Evolutionary conservation across 2,797 vertebrate genomes (phyloP), one percentile per base, ranked within the genome.

Genomic region (Nothura maculosa): DNA sequence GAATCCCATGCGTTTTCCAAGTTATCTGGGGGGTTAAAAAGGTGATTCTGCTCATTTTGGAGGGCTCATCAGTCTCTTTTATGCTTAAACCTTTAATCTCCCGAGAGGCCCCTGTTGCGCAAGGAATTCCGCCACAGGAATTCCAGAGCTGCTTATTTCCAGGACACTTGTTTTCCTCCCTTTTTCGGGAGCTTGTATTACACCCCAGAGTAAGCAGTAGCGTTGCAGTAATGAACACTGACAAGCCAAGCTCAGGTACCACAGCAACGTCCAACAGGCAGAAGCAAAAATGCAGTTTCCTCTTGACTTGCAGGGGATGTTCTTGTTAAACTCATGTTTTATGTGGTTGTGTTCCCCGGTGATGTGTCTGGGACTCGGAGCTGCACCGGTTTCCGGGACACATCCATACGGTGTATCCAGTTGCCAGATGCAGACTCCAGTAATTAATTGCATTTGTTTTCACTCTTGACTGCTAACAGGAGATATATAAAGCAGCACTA

Each of bases 391-490:
- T 63, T 63, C 66, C 36, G 9, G 50, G 50, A 38, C 54, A 6
- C 3, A 2, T 16, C 9, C 36, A 16, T 20, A 12, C 48, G 28
- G 14, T 60, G 34, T 52, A 55, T 68, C 76, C 28, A 0, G 61
- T 76, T 80, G 78, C 81, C 84, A 86, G 89, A 63, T 80, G 50
- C 81, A 82, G 40, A 4, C 36, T 55, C 80, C 11, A 3, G 86
- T 87, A 88, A 89, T 94, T 92, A 73, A 81, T 57, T 93, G 85
- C 73, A 40, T 62, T 92, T 92, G 58, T 82, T 93, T 85, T 88
- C 34, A 47, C 42, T 96, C 38, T 75, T 78, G 87, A 43, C 85
- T 78, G 34, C 80, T 78, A 48, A 34, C 75, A 94, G 94, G 81
- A 91, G 93, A 93, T 58, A 57, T 72, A 43, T 90, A 52, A 68